phyloP scores from a whole-genome alignment of 2,113 vertebrate genomes.

The Tricholaema leucomelas region DNA sequence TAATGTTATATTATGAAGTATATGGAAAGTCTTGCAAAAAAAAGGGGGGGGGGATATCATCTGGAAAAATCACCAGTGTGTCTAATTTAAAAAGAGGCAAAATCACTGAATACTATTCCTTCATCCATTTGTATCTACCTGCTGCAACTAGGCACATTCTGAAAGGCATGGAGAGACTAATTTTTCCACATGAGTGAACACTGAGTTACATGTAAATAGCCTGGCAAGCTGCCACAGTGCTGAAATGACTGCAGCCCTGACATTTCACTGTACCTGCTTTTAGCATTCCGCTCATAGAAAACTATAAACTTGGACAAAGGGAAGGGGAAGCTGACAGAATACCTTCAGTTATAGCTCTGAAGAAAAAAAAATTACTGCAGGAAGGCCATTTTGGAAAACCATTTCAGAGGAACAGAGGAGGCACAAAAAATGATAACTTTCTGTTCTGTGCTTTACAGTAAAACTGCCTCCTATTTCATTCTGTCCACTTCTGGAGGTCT shows the following conservation, averaged over 20 bases:
- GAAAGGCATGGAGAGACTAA: not conserved
- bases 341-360: constrained; percentile 3
- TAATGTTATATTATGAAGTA: not conserved
- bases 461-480: constrained; percentile 40
- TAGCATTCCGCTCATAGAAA: constrained; percentile 33
- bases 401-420: constrained; percentile 23
- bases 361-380: constrained; percentile 37
- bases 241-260: not conserved
- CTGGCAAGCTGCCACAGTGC: constrained; percentile 26
- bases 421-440: constrained; percentile 29
- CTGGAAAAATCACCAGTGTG: not conserved
- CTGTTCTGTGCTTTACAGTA: constrained; percentile 6
- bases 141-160: not conserved
- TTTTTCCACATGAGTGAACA: constrained; percentile 34
- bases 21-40: not conserved
- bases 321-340: constrained; percentile 24
- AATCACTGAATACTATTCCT: not conserved
- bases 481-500: not conserved
- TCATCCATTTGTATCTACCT: not conserved
- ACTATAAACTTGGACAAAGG: constrained; percentile 19
- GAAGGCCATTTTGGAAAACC: constrained; percentile 47
- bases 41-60: not conserved
- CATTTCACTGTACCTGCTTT: constrained; percentile 7
- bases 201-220: constrained; percentile 44
- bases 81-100: not conserved